Conservation (phyloP, 1,140 invertebrate genomes). For the Pseudomyrmex flavicornis region DNA sequence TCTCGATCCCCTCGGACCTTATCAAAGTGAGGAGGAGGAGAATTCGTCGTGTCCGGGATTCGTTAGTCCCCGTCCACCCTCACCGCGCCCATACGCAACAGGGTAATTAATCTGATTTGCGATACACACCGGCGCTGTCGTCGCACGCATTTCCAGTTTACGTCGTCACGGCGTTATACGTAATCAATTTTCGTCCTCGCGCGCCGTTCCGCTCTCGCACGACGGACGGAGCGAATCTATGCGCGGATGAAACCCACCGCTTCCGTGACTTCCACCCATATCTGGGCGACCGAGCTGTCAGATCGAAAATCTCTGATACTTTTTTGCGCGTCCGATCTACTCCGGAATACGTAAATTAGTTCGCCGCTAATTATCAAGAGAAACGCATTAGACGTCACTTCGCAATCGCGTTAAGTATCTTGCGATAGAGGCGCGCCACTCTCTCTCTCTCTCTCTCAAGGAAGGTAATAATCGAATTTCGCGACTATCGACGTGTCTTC, state of each 20-base stretch:
- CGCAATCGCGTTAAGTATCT: slow-evolving; percentile 27
- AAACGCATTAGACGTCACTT: slow-evolving; percentile 36
- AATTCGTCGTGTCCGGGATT: slow-evolving; percentile 59
- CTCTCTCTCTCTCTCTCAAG: neutral
- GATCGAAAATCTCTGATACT: slow-evolving; percentile 34
- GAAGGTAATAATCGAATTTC: no score
- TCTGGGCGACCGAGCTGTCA: slow-evolving; percentile 12
- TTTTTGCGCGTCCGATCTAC: slow-evolving; percentile 23
- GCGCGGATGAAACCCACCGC: slow-evolving; percentile 14
- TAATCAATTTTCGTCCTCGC: slow-evolving; percentile 58
- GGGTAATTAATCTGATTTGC: slow-evolving; percentile 74
- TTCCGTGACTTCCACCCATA: slow-evolving; percentile 61
- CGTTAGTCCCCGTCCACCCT: slow-evolving; percentile 52
- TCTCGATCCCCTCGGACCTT: slow-evolving; percentile 60
- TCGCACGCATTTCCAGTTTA: slow-evolving; percentile 66
- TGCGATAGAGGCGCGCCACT: slow-evolving; percentile 5
- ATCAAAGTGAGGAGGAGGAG: slow-evolving; percentile 64
- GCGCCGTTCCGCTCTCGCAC: slow-evolving; percentile 36
- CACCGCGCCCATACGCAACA: slow-evolving; percentile 27
- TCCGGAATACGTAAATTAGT: slow-evolving; percentile 35
- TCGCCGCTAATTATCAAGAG: slow-evolving; percentile 20
- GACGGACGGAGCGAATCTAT: neutral
- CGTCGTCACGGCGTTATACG: slow-evolving; percentile 59
- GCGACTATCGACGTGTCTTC: no score
- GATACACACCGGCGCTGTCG: slow-evolving; percentile 47